Evolutionary conservation across 1,140 invertebrate species (phyloP).

Genomic region (Apis mellifera): DNA sequence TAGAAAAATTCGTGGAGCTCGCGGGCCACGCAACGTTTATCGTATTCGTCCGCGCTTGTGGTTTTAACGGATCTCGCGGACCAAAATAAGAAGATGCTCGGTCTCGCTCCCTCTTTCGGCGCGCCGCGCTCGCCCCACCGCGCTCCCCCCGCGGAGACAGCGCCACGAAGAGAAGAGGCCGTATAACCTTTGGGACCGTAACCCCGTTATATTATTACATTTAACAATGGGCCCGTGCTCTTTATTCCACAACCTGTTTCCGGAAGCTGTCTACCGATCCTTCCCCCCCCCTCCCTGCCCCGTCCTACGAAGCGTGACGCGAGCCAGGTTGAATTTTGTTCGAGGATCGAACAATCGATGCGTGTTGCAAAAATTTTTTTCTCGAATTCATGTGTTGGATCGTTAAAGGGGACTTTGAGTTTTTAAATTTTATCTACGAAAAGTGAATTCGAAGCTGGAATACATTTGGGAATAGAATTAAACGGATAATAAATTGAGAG

Average conservation of each 20-base stretch:
- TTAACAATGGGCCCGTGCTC: constrained; percentile 64
- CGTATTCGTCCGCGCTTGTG: constrained; percentile 26
- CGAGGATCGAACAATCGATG: too few species aligned
- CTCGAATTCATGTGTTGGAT: too few species aligned
- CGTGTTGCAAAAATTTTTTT: too few species aligned
- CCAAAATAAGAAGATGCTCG: constrained; percentile 49
- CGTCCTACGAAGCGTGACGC: too few species aligned
- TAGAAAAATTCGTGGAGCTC: too few species aligned
- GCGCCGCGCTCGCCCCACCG: background rate
- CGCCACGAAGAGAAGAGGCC: constrained; percentile 23
- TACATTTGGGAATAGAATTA: too few species aligned
- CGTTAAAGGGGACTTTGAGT: too few species aligned
- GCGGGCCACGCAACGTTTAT: too few species aligned
- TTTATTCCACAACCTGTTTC: constrained; percentile 39
- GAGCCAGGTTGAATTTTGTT: too few species aligned
- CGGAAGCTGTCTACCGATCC: background rate
- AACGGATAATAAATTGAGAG: constrained; percentile 1
- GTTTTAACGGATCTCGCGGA: constrained; percentile 35
- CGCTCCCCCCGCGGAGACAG: constrained; percentile 23
- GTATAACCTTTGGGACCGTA: constrained; percentile 65
- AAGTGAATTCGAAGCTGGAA: too few species aligned
- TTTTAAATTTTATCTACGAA: too few species aligned
- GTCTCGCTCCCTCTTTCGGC: constrained; percentile 8
- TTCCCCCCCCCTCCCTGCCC: background rate
- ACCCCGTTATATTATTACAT: constrained; percentile 74